Conservation (phyloP, 1,140 invertebrate genomes). For the Brachionus manjavacas region DNA sequence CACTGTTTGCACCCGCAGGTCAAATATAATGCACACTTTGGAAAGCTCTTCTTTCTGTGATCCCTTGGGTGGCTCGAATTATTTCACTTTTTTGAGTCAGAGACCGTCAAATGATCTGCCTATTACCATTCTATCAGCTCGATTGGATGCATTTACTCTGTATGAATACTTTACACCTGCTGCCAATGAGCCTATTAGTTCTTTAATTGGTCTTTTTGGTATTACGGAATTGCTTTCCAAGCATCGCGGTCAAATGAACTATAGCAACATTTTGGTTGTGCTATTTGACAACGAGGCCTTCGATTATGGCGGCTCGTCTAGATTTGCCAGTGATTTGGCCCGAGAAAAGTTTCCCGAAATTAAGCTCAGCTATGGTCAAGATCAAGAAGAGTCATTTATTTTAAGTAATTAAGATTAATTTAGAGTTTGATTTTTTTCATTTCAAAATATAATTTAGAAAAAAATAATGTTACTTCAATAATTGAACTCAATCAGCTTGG, state of each 20-base stretch:
- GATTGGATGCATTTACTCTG: constrained; percentile 18
- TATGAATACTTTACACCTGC: constrained; percentile 35
- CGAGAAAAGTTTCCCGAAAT: not conserved
- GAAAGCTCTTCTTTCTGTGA: constrained; percentile 33
- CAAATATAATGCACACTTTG: constrained; percentile 39
- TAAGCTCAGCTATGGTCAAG: not conserved
- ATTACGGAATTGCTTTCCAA: not conserved
- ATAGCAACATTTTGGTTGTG: not conserved
- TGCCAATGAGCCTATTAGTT: constrained; percentile 37
- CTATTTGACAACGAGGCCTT: constrained; percentile 40
- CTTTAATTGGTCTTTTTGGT: constrained; percentile 23
- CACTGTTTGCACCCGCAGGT: constrained; percentile 18
- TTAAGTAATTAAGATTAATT: not conserved
- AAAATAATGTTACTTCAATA: constrained; percentile 4
- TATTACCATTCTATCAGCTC: not conserved
- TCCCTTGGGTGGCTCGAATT: constrained; percentile 33
- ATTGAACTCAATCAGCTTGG: constrained; percentile 35
- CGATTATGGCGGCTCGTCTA: constrained; percentile 35
- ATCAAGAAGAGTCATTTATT: not conserved
- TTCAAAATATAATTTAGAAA: not conserved
- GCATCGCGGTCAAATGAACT: not conserved
- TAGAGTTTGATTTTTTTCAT: not conserved
- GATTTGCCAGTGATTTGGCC: not conserved
- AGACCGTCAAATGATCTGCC: not conserved
- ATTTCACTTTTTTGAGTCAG: constrained; percentile 40